These are phyloP conservation scores for Zophobas atratus DNA, from an alignment of 1,140 invertebrate genomes.

Conservation along the genomic window DNA sequence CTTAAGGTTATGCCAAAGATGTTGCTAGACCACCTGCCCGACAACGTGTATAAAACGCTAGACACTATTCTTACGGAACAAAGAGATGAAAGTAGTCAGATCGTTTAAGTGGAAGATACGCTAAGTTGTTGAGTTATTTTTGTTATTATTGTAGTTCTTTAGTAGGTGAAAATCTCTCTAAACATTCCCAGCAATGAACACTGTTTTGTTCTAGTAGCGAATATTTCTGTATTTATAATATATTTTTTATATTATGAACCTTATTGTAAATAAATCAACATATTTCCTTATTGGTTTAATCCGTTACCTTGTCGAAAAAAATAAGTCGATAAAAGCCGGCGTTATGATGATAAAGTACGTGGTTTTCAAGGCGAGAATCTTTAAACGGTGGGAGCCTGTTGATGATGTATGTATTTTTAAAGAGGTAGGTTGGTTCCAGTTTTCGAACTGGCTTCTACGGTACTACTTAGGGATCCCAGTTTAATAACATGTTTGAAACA, in stretches of 20 bases:
- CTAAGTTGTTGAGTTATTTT: conserved; percentile 15
- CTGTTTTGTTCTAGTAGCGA: conserved; percentile 9
- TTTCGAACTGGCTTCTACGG: too few relatives aligned
- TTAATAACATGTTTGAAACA: too few relatives aligned
- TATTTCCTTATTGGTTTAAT: conserved; percentile 21
- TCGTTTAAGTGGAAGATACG: conserved; percentile 50
- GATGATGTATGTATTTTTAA: too few relatives aligned
- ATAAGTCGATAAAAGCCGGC: too few relatives aligned
- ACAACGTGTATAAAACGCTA: conserved; percentile 79
- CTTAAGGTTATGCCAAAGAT: conserved; percentile 83
- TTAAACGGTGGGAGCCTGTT: too few relatives aligned
- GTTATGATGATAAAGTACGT: too few relatives aligned
- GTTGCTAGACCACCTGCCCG: conserved; percentile 82
- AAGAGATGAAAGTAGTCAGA: conserved; percentile 61
- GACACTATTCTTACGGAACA: conserved; percentile 74
- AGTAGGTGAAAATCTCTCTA: conserved; percentile 1
- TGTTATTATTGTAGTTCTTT: conserved; percentile 7
- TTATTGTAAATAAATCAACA: conserved; percentile 39
- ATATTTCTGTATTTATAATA: conserved; percentile 44
- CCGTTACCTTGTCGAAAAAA: too few relatives aligned
- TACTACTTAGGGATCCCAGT: too few relatives aligned
- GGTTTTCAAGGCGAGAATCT: too few relatives aligned
- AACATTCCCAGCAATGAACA: conserved; percentile 24
- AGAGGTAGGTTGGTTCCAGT: too few relatives aligned
- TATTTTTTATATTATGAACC: conserved; percentile 43